Base-by-base conservation (phyloP, 2,113 vertebrate species). In the Heterotis niloticus region DNA sequence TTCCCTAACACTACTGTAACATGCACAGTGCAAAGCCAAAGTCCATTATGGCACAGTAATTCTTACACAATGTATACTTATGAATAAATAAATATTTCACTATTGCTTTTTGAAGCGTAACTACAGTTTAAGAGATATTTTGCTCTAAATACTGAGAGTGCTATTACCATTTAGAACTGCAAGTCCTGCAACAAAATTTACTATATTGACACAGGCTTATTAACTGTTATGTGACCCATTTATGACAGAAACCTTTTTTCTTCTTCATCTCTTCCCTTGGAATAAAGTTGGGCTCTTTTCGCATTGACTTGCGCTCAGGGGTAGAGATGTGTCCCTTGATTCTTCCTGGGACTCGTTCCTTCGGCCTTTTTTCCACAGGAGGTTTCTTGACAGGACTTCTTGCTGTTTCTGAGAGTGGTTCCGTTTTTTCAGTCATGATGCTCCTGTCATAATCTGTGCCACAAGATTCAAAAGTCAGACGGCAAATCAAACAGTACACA, bases 261-360 rank as follows among this genome's bases (percentile, higher is more conserved):
- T 97, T 98, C 94, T 95, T 98, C 90, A 93, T 89, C 83, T 98
- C 97, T 89, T 99, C 98, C 90, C 95, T 95, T 88, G 95, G 95
- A 88, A 95, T 90, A 86, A 91, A 95, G 88, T 93, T 91, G 76
- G 95, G 92, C 82, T 99, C 97, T 91, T 96, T 98, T 91, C 95
- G 95, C 86, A 90, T 87, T 87, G 94, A 91, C 93, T 96, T 99
- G 86, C 95, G 96, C 86, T 99, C 98, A 80, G 98, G 97, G 85
- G 98, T 99, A 85, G 95, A 96, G 88, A 96, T 92, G 78, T 95
- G 93, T 84, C 95, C 97, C 90, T 95, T 95, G 85, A 92, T 86
- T 83, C 93, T 92, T 87, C 93, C 93, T 83, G 90, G 93, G 82
- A 92, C 86, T 90, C 95, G 98, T 79, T 94, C 92, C 92, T 99